Evolutionary conservation across 2,797 vertebrate genomes (phyloP), one percentile per base, ranked within the genome.

Genomic region (Australoheros facetus): DNA sequence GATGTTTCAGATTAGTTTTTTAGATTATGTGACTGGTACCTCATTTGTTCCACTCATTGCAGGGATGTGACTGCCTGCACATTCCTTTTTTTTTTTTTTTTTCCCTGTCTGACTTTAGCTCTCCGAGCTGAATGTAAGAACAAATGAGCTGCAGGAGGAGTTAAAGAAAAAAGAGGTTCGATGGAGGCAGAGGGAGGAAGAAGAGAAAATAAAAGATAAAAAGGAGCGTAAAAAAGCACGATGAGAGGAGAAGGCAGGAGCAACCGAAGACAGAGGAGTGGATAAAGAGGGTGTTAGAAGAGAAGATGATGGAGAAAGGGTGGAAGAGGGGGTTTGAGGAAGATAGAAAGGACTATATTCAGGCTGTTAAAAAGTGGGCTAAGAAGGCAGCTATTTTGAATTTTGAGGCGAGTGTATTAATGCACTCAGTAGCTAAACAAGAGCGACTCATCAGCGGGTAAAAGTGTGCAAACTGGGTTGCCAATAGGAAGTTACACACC

Each of bases 141-240:
- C 30, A 69, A 84, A 48, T 51, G 56, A 78, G 55, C 80, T 84
- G 60, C 76, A 85, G 71, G 80, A 90, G 23, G 84, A 81, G 82
- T 60, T 85, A 42, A 72, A 71, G 69, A 77, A 64, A 66, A 73
- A 73, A 76, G 75, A 82, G 56, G 69, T 76, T 32, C 55, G 72
- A 74, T 66, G 76, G 80, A 79, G 69, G 73, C 71, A 77, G 60
- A 85, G 26, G 14, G 69, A 81, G 62, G 60, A 75, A 2, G 55
- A 85, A 56, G 19, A 3, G 75, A 73, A 74, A 19, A 71, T 45
- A 73, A 78, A 58, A 39, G 56, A 74, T 73, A 74, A 87, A 79
- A 57, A 62, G 53, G 55, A 85, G 28, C 58, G 23, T 32, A 62
- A 71, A 17, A 55, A 80, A 54, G 51, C 42, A 70, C 10, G 73